Percentiles rank a stretch among this genome's conserved stretches.
These are phyloP conservation scores for Drosophila leontia DNA, from an alignment of 1,140 invertebrate genomes.

Conservation along the genomic window DNA sequence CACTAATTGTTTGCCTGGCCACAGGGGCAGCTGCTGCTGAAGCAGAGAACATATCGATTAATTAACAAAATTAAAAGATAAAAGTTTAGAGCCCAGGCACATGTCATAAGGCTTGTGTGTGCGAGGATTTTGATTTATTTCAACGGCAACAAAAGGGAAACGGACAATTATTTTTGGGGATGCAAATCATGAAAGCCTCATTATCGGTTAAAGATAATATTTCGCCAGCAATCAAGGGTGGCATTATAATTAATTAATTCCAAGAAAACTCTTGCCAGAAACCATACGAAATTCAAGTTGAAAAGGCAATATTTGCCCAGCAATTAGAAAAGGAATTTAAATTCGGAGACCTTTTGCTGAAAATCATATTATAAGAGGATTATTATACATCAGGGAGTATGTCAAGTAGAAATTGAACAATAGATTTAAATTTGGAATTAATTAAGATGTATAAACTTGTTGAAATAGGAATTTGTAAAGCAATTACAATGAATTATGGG, in stretches of 20 bases:
- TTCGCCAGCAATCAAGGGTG: conserved; percentile 1
- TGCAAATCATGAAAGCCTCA: conserved; percentile 27
- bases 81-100: conserved; percentile 50
- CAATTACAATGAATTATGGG: neutral
- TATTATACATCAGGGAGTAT: neutral
- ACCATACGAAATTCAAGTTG: neutral
- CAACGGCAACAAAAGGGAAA: conserved; percentile 16
- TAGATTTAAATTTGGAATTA: neutral
- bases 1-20: conserved; percentile 76
- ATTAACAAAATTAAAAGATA: conserved; percentile 79
- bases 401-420: neutral
- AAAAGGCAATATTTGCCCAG: neutral
- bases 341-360: neutral
- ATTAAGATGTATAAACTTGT: neutral
- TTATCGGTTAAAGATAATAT: conserved; percentile 20
- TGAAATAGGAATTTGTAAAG: neutral
- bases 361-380: conserved; percentile 6
- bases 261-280: neutral
- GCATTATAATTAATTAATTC: conserved; percentile 36
- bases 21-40: conserved; percentile 17
- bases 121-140: conserved; percentile 58
- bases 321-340: conserved; percentile 2
- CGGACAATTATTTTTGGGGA: conserved; percentile 32
- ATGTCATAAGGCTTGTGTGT: neutral
- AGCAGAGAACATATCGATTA: conserved; percentile 65